Percentiles rank a stretch among this genome's conserved stretches.
Conservation (phyloP, 2,888 invertebrate species). For the Melinaea menophilus region DNA sequence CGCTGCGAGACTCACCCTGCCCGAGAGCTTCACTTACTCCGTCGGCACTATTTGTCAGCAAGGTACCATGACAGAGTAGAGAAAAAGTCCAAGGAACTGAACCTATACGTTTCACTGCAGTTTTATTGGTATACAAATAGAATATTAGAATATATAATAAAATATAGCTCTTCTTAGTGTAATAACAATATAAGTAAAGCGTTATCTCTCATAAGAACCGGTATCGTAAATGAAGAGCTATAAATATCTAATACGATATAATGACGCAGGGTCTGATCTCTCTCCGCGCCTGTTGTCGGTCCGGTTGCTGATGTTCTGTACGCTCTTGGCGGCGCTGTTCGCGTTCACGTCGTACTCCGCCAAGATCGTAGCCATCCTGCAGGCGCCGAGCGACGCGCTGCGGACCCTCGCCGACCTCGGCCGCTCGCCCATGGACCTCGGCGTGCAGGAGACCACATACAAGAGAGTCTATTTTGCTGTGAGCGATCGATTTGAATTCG, state of each 20-base stretch:
- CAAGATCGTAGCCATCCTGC: conserved; percentile 80
- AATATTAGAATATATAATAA: too few species aligned
- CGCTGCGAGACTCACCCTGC: conserved; percentile 40
- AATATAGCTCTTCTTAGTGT: too few species aligned
- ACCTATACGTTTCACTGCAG: too few species aligned
- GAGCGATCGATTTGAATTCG: conserved; percentile 21
- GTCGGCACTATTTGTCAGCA: conserved; percentile 80
- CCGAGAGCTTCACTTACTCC: conserved; percentile 74
- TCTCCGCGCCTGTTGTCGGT: conserved; percentile 68
- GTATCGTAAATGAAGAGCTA: neutral
- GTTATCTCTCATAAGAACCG: too few species aligned
- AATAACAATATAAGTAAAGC: too few species aligned
- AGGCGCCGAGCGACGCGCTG: conserved; percentile 79
- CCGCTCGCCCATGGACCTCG: conserved; percentile 74
- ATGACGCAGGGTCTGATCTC: conserved; percentile 61
- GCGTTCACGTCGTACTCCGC: conserved; percentile 82
- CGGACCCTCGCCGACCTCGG: conserved; percentile 75
- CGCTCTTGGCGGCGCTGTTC: conserved; percentile 76
- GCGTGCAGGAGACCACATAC: conserved; percentile 79
- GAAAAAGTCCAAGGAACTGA: too few species aligned
- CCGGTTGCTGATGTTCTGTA: conserved; percentile 75
- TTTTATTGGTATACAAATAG: too few species aligned
- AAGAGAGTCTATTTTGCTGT: conserved; percentile 78
- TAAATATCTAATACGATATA: neutral
- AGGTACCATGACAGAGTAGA: conserved; percentile 48